These are phyloP conservation scores for Paramisgurnus dabryanus DNA, from an alignment of 2,113 vertebrate genomes.

Conservation along the genomic window DNA sequence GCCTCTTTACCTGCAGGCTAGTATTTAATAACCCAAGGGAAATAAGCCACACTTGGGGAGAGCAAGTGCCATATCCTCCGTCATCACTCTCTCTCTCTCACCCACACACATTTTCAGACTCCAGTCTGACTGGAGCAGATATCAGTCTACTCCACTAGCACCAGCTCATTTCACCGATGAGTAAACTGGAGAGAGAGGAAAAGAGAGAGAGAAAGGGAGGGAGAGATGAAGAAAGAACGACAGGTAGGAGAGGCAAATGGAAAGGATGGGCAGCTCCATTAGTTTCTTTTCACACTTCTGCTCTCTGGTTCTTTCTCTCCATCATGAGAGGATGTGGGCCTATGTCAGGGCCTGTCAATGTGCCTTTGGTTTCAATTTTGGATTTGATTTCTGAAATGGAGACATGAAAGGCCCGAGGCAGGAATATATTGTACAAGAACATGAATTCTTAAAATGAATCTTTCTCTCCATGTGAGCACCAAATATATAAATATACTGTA, in stretches of 20 bases:
- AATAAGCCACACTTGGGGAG: constrained; percentile 46
- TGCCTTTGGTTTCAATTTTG: constrained; percentile 55
- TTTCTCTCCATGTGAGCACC: background rate
- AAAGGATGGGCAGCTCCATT: constrained; percentile 42
- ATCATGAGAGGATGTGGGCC: constrained; percentile 44
- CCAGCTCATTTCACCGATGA: constrained; percentile 75
- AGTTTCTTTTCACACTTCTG: constrained; percentile 30
- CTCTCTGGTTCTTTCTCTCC: constrained; percentile 37
- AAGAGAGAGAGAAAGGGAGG: background rate
- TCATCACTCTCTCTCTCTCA: constrained; percentile 36
- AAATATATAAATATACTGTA: constrained; percentile 4
- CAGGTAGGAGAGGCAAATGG: constrained; percentile 34
- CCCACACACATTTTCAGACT: constrained; percentile 57
- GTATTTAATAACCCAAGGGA: constrained; percentile 45
- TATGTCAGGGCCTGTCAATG: constrained; percentile 44
- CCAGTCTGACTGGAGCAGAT: constrained; percentile 64
- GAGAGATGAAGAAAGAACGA: constrained; percentile 17
- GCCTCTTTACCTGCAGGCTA: constrained; percentile 35
- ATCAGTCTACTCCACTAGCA: constrained; percentile 64
- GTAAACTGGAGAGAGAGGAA: constrained; percentile 49
- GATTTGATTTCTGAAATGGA: constrained; percentile 51
- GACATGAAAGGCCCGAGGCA: constrained; percentile 48
- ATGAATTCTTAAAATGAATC: constrained; percentile 43
- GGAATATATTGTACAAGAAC: constrained; percentile 44
- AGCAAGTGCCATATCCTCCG: constrained; percentile 32